A percentile compares a stretch with the other conserved stretches of the same genome.
These are phyloP conservation scores for Acanthoscelides obtectus DNA, from an alignment of 2,888 invertebrate species.

Conservation along the genomic window DNA sequence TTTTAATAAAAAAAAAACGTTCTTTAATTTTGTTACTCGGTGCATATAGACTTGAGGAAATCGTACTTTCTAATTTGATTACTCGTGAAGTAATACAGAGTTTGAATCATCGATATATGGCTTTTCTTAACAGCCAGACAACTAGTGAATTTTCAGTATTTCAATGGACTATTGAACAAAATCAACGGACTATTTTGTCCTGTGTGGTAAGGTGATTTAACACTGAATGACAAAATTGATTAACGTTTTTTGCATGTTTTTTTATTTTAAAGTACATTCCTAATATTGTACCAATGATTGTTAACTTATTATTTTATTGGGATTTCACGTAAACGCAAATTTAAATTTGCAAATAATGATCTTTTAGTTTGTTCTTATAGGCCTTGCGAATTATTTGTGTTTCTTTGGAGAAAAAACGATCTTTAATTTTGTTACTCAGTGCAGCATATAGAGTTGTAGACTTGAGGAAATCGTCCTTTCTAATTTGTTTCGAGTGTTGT, in stretches of 20 bases:
- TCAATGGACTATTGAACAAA: not conserved
- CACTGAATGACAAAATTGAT: not conserved
- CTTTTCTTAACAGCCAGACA: constrained; percentile 29
- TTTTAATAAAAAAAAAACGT: not conserved
- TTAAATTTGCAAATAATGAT: too few relatives aligned
- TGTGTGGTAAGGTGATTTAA: not conserved
- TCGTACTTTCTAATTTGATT: too few relatives aligned
- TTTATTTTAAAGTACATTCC: not conserved
- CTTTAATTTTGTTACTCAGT: constrained; percentile 8
- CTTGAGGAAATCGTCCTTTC: not conserved
- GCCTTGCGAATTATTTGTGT: too few relatives aligned
- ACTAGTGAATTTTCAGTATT: constrained; percentile 1
- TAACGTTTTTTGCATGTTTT: not conserved
- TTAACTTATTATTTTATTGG: too few relatives aligned
- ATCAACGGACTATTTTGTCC: not conserved
- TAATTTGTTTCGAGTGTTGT: constrained; percentile 25
- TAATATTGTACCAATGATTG: too few relatives aligned
- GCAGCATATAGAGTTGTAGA: not conserved
- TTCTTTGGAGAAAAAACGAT: not conserved
- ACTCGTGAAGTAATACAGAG: not conserved
- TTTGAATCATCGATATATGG: not conserved
- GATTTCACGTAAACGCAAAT: too few relatives aligned
- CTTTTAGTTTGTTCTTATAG: too few relatives aligned
- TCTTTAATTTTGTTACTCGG: constrained; percentile 7
- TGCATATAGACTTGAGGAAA: not conserved